A percentile compares a stretch with the other conserved stretches of the same genome.
Conservation (phyloP, 2,888 invertebrate genomes). For the Cheilosia urbana region DNA sequence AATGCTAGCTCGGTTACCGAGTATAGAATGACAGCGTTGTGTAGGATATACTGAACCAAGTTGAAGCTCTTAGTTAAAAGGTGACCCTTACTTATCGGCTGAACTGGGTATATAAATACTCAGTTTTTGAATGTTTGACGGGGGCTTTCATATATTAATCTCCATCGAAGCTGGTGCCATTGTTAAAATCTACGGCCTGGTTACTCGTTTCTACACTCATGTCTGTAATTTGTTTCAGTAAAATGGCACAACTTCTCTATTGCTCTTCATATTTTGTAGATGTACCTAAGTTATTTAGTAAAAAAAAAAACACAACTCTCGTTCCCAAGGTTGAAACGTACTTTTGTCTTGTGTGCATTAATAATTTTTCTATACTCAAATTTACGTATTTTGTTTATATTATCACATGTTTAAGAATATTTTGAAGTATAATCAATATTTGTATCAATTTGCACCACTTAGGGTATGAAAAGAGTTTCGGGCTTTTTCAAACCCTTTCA, state of each 20-base stretch:
- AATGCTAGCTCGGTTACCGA: too few species aligned
- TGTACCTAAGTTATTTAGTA: too few species aligned
- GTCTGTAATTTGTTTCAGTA: neutral
- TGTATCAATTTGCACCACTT: conserved; percentile 55
- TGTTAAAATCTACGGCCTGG: too few species aligned
- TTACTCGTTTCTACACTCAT: too few species aligned
- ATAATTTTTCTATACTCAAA: neutral
- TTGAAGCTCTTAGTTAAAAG: too few species aligned
- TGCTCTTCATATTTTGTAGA: neutral
- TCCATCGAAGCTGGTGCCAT: too few species aligned
- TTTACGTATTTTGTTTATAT: neutral
- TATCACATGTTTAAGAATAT: neutral
- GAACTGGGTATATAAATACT: too few species aligned
- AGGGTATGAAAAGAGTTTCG: conserved; percentile 81
- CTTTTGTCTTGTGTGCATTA: neutral
- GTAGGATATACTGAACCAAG: too few species aligned
- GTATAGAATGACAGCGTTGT: too few species aligned
- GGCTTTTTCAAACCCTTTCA: conserved; percentile 81
- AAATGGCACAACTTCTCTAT: neutral
- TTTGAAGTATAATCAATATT: conserved; percentile 32
- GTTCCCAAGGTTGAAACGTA: neutral
- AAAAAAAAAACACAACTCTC: neutral
- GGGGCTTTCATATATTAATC: too few species aligned
- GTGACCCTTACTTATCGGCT: too few species aligned
- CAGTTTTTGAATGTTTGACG: too few species aligned